Base-by-base conservation (phyloP, 2,888 invertebrate genomes). In the Eilema depressum region DNA sequence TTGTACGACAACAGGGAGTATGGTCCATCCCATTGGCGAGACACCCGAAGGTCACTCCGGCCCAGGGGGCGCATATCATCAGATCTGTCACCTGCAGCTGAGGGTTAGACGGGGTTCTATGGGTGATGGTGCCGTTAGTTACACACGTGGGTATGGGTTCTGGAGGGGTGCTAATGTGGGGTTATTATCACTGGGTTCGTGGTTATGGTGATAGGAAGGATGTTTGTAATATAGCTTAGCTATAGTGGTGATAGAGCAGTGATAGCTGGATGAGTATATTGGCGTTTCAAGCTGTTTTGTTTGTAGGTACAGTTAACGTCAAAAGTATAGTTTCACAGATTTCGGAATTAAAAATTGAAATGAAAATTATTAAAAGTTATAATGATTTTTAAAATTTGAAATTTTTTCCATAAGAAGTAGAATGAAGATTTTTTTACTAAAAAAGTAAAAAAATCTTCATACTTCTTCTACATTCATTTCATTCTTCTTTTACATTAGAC, bases 1-100 rank as follows among this genome's bases (percentile, higher is more conserved):
- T 92, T 0, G 97, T 96, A 33, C 96, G 95, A 86, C 98, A 98
- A 91, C 98, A 98, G 0, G 97, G 97, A 0, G 97, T 97, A 89
- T 98, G 98, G 92, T 98, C 98, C 85, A 97, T 96, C 1, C 97
- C 97, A 79, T 98, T 97, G 61, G 97, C 97, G 72, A 98, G 93
- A 84, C 98, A 98, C 14, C 96, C 96, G 88, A 98, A 98, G 0
- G 98, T 97, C 37, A 97, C 96, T 5, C 97, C 96, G 0, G 98
- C 97, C 98, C 98, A 98, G 0, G 98, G 98, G 0, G 98, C 98
- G 91, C 98, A 98, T 60, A 98, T 98, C 97, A 98, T 98, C 87
- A 98, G 95, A 89, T 98, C 98, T 62, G 98, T 97, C 76, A 97
- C 96, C 94, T 97, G 96, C 81, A 96, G 94, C 95, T 95, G 89